Base-by-base conservation (phyloP, 2,113 vertebrate species). In the Nipponia nippon region DNA sequence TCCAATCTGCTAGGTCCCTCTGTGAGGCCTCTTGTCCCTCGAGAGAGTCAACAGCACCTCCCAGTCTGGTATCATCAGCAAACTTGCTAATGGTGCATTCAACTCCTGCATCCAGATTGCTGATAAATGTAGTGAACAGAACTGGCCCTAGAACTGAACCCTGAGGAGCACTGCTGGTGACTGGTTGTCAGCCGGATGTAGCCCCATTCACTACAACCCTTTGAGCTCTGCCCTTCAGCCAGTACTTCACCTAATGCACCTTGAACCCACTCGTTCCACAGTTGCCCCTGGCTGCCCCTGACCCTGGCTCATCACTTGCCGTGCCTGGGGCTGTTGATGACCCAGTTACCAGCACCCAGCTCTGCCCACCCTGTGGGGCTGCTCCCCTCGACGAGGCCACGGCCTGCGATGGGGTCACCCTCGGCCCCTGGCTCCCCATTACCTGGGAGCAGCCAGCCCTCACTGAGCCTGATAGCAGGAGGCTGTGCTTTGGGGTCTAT, bases 321-420 rank as follows among this genome's bases (percentile, higher is more conserved):
- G 2, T 4, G 12, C 46, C 50, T 73, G 38, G 11, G 29, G 42
- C 46, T 86, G 47, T 4, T 36, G 46, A 62, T 56, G 26, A 62
- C 21, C 53, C 47, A 36, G 15, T 19, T 2, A 76, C 22, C n/a
- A 58, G 19, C 58, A 86, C 6, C 34, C 30, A 73, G 59, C 22
- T 32, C 77, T 85, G 65, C 29, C 5, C 10, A 3, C 2, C 25
- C 34, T 44, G 5, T 7, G 26, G 32, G 11, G 22, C 50, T 73
- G 40, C 36, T 77, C 7, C n/a, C 17, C 17, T 73, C 0, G 0
- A 12, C 63, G 34, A 61, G 16, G 23, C 16, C 36, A 73, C 0
- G 1, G 34, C 8, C 58, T 92, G 42, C 3, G 0, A 6, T 2
- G 20, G 29, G 38, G 29, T n/a, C 49, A 90, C 5, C 10, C 19